Percentiles rank a stretch among this genome's conserved stretches.
Conservation (phyloP, 2,888 invertebrate genomes). For the Pseudolycoriella hygida region DNA sequence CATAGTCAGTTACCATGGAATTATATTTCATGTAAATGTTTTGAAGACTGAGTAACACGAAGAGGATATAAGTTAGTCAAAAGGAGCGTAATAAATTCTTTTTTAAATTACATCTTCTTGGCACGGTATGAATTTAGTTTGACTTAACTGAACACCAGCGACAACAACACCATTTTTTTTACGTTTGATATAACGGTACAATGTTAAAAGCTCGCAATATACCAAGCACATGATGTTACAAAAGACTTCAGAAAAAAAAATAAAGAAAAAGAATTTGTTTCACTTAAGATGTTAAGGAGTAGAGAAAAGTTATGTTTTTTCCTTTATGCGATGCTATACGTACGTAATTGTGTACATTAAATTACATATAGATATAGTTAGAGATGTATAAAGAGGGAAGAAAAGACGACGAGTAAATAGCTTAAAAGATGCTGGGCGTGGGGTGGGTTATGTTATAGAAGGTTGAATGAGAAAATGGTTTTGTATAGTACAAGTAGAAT, state of each 20-base stretch:
- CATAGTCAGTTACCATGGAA: too few species aligned
- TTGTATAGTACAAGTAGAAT: not conserved
- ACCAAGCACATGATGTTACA: not conserved
- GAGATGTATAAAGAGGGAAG: not conserved
- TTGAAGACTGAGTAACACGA: too few species aligned
- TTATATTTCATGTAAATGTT: too few species aligned
- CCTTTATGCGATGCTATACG: not conserved
- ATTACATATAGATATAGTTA: too few species aligned
- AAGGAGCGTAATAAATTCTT: too few species aligned
- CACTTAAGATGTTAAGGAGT: slow-evolving; percentile 1
- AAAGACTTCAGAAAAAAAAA: not conserved
- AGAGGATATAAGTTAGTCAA: too few species aligned
- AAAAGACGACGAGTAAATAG: slow-evolving; percentile 1
- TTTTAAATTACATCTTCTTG: too few species aligned
- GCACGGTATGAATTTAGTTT: too few species aligned
- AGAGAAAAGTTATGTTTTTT: not conserved
- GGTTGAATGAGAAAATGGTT: not conserved
- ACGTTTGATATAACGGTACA: not conserved
- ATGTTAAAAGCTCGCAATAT: too few species aligned
- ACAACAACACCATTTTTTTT: not conserved
- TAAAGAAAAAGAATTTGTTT: not conserved
- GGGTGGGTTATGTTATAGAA: not conserved
- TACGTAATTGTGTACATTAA: too few species aligned
- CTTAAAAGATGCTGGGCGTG: not conserved
- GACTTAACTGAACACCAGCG: not conserved